Conservation (phyloP, 2,113 vertebrate species). For the Tiliqua scincoides region DNA sequence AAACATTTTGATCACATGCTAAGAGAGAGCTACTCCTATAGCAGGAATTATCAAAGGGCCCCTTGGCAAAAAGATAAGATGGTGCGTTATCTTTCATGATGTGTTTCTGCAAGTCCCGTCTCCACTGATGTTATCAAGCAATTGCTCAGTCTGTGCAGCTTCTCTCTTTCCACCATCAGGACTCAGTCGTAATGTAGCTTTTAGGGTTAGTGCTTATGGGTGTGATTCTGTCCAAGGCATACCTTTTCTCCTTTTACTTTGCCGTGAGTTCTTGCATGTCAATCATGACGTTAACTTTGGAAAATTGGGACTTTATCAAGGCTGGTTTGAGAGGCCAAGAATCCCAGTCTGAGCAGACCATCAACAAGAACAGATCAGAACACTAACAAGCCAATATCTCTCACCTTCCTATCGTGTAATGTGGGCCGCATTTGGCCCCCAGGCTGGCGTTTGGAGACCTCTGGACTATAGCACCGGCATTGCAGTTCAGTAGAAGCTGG, state of each 20-base stretch:
- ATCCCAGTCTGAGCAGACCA: too few species aligned
- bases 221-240: neutral
- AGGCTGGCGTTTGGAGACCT: too few species aligned
- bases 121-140: constrained; percentile 44
- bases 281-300: neutral
- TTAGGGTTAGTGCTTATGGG: neutral
- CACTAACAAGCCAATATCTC: too few species aligned
- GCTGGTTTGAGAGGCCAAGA: neutral
- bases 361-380: too few species aligned
- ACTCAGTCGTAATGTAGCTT: constrained; percentile 1
- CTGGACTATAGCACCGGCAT: too few species aligned
- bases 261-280: constrained; percentile 37
- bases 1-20: constrained; percentile 53
- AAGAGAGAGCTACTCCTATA: constrained; percentile 24
- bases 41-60: constrained; percentile 25
- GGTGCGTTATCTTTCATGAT: constrained; percentile 32
- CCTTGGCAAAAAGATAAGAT: constrained; percentile 36
- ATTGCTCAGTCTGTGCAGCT: constrained; percentile 34
- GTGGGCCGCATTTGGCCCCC: too few species aligned
- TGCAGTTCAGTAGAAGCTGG: too few species aligned
- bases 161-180: constrained; percentile 27
- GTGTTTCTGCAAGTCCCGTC: constrained; percentile 31
- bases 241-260: constrained; percentile 16
- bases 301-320: neutral
- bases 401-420: too few species aligned